Evolutionary conservation across 2,888 invertebrate genomes (phyloP), one percentile per base, ranked within the genome.

Genomic region (Callyntrura guangdongensis): DNA sequence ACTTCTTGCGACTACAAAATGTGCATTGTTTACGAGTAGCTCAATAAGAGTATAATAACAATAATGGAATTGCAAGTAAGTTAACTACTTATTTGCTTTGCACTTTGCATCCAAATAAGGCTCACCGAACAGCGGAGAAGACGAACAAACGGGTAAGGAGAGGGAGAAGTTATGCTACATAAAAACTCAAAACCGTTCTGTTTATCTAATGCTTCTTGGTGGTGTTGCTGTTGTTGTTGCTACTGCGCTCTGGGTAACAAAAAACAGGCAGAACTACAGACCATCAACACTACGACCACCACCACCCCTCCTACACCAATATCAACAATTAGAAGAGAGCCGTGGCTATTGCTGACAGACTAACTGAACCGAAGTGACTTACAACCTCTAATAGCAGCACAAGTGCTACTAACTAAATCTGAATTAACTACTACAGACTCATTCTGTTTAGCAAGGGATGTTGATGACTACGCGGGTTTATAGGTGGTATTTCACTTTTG

Each of bases 91-190:
- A 72, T 17, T 72, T 45, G 72, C 45, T 72, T n/a, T 72, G 17
- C 67, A 64, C 17, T 67, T 67, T 67, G 27, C 17, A 45, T 45
- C 72, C 36, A 72, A 72, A 72, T 72, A 72, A 72, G 72, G 72
- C 45, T 45, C 45, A 45, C 36, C 12, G 14, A 67, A 27, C 11
- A 12, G 36, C 25, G 67, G 25, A 67, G n/a, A 64, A 64, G 36
- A n/a, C 6, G 12, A 27, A n/a, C 67, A 14, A 27, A 6, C n/a
- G 61, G 22, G 36, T 36, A 36, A 36, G 36, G 53, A 53, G 53
- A 53, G n/a, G 53, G 53, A 53, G n/a, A 53, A 53, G n/a, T 1
- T 53, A 11, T 9, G 14, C 11, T 14, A 11, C 53, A 53, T 20
- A 8, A 67, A 67, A 67, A 67, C 67, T 20, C 61, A 67, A 67